These are phyloP conservation scores for Vidua chalybeata DNA, from an alignment of 2,113 vertebrate species.

Conservation along the genomic window DNA sequence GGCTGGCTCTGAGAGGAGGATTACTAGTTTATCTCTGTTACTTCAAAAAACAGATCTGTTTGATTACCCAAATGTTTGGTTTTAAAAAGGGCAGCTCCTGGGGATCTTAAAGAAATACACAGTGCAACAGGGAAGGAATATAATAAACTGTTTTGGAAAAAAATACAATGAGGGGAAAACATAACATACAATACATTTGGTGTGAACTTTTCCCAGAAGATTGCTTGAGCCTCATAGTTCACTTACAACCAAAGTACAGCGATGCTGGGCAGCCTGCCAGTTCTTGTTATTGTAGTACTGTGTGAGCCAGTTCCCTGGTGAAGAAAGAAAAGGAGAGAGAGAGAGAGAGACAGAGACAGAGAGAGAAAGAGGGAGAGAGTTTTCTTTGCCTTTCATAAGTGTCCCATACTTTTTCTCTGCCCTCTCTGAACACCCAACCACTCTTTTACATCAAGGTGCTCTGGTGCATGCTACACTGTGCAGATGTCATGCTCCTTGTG, in stretches of 20 bases:
- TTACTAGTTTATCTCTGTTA: not conserved
- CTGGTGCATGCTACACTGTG: not conserved
- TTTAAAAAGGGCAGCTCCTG: not conserved
- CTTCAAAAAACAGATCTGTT: constrained; percentile 34
- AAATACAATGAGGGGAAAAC: constrained; percentile 9
- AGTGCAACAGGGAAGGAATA: not conserved
- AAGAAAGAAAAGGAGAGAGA: not conserved
- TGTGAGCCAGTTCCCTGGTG: not conserved
- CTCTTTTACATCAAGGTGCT: not conserved
- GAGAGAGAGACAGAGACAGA: not conserved
- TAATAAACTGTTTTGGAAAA: not conserved
- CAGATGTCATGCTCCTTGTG: not conserved
- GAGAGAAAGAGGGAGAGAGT: not conserved
- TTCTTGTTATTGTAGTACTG: constrained; percentile 38
- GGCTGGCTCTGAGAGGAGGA: not conserved
- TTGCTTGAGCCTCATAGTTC: constrained; percentile 1
- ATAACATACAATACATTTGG: not conserved
- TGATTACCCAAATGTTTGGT: not conserved
- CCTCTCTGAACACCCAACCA: not conserved
- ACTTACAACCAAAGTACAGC: constrained; percentile 2
- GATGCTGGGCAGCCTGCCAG: constrained; percentile 11
- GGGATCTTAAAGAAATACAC: constrained; percentile 3
- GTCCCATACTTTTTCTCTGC: not conserved
- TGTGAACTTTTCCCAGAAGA: constrained; percentile 51
- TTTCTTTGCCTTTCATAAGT: not conserved